Conservation (phyloP, 2,888 invertebrate species). For the Cephus pulcher region DNA sequence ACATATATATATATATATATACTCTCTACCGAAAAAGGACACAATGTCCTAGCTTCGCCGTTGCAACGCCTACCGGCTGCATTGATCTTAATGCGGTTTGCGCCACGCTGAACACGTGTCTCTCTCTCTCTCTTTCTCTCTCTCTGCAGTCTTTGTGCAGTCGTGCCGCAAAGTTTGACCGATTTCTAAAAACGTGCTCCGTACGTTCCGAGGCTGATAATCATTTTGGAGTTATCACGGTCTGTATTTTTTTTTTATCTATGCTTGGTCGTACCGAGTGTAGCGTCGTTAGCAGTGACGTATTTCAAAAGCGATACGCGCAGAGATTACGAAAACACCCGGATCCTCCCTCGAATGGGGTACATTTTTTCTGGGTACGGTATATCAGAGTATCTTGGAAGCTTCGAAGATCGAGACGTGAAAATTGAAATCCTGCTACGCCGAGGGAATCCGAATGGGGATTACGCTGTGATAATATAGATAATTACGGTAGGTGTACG, state of each 20-base stretch:
- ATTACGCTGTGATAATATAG: background rate
- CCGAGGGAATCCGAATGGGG: background rate
- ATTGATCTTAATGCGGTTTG: conserved; percentile 9
- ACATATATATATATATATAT: background rate
- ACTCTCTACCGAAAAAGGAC: background rate
- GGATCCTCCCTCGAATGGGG: background rate
- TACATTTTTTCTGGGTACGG: background rate
- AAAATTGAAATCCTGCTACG: background rate
- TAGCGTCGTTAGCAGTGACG: background rate
- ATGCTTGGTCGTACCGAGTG: background rate
- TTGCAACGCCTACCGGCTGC: background rate
- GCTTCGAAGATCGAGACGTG: background rate
- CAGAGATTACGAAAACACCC: background rate
- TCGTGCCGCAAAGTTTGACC: background rate
- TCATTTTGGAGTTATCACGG: background rate
- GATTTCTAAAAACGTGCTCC: background rate
- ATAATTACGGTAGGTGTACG: background rate
- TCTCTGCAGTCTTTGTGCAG: background rate
- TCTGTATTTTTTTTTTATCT: background rate
- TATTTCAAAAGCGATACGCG: background rate
- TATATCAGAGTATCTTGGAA: background rate
- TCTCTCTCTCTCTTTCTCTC: background rate
- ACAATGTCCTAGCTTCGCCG: background rate
- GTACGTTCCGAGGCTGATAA: background rate
- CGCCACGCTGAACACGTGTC: background rate